These are phyloP conservation scores for Helicoverpa zea DNA, from an alignment of 1,140 invertebrate genomes.

Conservation along the genomic window DNA sequence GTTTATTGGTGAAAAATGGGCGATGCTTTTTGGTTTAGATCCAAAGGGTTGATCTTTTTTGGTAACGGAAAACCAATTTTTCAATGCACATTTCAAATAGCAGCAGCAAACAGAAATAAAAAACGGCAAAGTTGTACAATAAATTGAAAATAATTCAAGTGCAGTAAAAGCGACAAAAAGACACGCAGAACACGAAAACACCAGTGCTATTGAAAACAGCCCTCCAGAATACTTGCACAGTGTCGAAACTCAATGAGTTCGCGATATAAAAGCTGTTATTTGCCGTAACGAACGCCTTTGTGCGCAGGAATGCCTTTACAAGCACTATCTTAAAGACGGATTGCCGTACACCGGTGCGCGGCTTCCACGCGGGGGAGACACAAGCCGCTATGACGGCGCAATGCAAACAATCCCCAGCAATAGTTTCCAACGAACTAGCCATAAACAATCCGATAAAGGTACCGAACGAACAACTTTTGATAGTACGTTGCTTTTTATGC, in stretches of 20 bases:
- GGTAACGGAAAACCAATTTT: too few species aligned
- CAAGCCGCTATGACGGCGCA: constrained; percentile 33
- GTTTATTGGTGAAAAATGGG: constrained; percentile 20
- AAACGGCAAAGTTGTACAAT: background rate
- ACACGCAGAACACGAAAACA: constrained; percentile 28
- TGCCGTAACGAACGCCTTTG: constrained; percentile 56
- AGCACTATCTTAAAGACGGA: constrained; percentile 50
- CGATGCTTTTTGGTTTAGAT: background rate
- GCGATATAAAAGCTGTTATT: constrained; percentile 55
- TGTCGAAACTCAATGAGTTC: constrained; percentile 49
- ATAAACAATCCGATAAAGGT: constrained; percentile 54
- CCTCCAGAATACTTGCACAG: constrained; percentile 46
- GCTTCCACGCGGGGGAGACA: background rate
- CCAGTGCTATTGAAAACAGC: constrained; percentile 33
- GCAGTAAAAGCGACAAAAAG: constrained; percentile 9
- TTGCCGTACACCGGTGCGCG: constrained; percentile 45
- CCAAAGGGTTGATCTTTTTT: background rate
- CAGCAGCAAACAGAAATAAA: background rate
- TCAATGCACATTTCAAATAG: too few species aligned
- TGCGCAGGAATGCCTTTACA: constrained; percentile 49
- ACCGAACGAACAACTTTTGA: constrained; percentile 48
- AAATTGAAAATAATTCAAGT: background rate
- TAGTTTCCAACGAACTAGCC: constrained; percentile 43
- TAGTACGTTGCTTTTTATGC: constrained; percentile 52
- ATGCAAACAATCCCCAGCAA: constrained; percentile 45